Evolutionary conservation across 2,888 invertebrate species (phyloP), one percentile per base, ranked within the genome.

Genomic region (Temnothorax ravouxi): DNA sequence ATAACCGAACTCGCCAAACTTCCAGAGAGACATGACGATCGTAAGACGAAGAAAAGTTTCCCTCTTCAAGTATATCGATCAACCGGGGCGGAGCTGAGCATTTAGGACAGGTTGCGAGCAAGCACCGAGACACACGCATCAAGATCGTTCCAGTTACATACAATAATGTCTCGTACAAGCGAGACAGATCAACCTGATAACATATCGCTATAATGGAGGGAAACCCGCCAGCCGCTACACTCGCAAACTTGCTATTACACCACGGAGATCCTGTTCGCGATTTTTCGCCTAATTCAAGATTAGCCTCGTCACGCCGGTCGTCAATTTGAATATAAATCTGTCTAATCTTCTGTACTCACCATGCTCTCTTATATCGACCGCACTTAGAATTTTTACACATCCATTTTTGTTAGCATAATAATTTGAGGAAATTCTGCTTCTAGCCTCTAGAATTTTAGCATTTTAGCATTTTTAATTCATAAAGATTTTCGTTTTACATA

Each of bases 131-230:
- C 25, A 21, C 44, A 21, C 56, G 74, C 86, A 92, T 92, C 91
- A 89, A 91, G 91, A 92, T 92, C 85, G 90, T 87, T 91, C 91
- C 71, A 90, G 80, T 92, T 91, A 71, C 87, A 82, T 62, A 71
- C 84, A 88, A 89, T 86, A 88, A 89, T 90, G 86, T 88, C 81
- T 84, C 84, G 74, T 62, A 72, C 85, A 84, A 88, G 83, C 84
- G 80, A 84, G 86, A 86, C 85, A 86, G 86, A 90, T 86, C 61
- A 71, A 44, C 29, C 74, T 66, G 88, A 89, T 90, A 90, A 85
- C 74, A 64, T 85, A 86, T 87, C 87, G 56, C 44, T 64, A 61
- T 87, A 88, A 81, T 25, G 54, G 62, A 9, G 64, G 21, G 38
- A 29, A 56, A 38, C 38, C 62, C 34, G 56, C 21, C 21, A 52